Evolutionary conservation across 2,797 vertebrate genomes (phyloP).

Genomic region (Melanotaenia trifasciata): DNA sequence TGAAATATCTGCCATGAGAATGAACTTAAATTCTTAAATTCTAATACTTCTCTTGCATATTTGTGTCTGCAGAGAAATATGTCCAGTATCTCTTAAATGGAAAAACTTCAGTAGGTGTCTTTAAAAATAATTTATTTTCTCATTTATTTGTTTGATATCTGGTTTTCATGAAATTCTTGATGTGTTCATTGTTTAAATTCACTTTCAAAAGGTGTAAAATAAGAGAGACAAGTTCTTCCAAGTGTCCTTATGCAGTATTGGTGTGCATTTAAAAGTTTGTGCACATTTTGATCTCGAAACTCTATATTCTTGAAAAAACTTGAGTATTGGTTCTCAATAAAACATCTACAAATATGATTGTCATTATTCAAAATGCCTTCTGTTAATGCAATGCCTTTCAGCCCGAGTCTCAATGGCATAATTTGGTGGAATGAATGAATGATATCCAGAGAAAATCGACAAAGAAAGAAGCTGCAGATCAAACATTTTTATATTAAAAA

Average conservation of each 20-base stretch:
- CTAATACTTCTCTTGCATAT: conserved; percentile 19
- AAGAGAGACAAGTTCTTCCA: conserved; percentile 26
- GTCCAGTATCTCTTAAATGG: conserved; percentile 22
- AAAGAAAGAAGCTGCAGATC: background rate
- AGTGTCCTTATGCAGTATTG: conserved; percentile 56
- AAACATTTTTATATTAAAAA: conserved; percentile 15
- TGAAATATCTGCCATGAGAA: conserved; percentile 13
- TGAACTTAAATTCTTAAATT: conserved; percentile 19
- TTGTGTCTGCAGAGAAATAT: conserved; percentile 23
- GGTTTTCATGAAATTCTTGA: conserved; percentile 23
- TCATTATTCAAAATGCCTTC: conserved; percentile 47
- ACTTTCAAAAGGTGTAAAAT: conserved; percentile 40
- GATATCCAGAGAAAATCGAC: background rate
- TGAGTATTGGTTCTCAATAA: conserved; percentile 33
- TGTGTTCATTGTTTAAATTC: conserved; percentile 51
- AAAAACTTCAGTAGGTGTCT: background rate
- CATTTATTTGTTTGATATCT: conserved; percentile 23
- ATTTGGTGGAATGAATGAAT: conserved; percentile 1
- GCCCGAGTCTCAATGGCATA: background rate
- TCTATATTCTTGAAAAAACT: conserved; percentile 27
- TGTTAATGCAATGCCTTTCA: conserved; percentile 8
- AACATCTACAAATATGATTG: conserved; percentile 50
- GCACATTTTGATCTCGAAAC: conserved; percentile 9
- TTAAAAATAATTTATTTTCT: conserved; percentile 60
- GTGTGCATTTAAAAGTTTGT: conserved; percentile 36